Evolutionary conservation across 2,888 invertebrate genomes (phyloP).

Genomic region (Scaptomyza caliginosa): DNA sequence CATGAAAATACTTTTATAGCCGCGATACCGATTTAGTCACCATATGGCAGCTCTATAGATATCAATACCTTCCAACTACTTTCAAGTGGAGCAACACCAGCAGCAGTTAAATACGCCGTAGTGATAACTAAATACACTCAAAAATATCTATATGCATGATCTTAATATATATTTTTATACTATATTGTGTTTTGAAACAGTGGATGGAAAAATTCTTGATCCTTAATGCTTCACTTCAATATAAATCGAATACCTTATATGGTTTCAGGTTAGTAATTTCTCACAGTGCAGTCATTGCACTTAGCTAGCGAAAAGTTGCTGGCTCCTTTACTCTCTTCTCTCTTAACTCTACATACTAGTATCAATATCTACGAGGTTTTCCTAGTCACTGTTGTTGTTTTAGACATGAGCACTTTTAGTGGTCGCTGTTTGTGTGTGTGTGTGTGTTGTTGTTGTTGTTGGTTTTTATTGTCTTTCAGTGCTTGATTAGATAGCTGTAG

Average conservation of each 20-base stretch:
- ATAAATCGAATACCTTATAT: too few relatives aligned
- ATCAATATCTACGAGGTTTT: constrained; percentile 54
- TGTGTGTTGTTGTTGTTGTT: constrained; percentile 48
- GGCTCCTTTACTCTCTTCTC: constrained; percentile 14
- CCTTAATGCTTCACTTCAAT: too few relatives aligned
- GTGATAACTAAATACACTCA: constrained; percentile 23
- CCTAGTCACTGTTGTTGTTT: constrained; percentile 33
- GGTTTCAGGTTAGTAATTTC: not conserved
- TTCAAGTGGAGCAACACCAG: constrained; percentile 53
- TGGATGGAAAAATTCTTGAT: too few relatives aligned
- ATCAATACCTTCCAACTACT: constrained; percentile 49
- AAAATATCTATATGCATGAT: not conserved
- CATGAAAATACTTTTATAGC: constrained; percentile 73
- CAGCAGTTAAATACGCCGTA: not conserved
- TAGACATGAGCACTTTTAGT: constrained; percentile 57
- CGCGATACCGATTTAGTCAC: constrained; percentile 56
- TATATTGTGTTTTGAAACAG: too few relatives aligned
- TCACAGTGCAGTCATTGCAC: constrained; percentile 42
- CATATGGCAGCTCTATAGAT: constrained; percentile 67
- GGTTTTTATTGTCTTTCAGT: constrained; percentile 73
- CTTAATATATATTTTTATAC: not conserved
- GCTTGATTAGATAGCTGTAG: constrained; percentile 78
- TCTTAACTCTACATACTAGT: constrained; percentile 15
- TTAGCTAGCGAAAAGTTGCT: constrained; percentile 45
- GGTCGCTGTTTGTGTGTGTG: constrained; percentile 60